Conservation (phyloP, 2,797 vertebrate genomes). For the Enteromius anoplus region DNA sequence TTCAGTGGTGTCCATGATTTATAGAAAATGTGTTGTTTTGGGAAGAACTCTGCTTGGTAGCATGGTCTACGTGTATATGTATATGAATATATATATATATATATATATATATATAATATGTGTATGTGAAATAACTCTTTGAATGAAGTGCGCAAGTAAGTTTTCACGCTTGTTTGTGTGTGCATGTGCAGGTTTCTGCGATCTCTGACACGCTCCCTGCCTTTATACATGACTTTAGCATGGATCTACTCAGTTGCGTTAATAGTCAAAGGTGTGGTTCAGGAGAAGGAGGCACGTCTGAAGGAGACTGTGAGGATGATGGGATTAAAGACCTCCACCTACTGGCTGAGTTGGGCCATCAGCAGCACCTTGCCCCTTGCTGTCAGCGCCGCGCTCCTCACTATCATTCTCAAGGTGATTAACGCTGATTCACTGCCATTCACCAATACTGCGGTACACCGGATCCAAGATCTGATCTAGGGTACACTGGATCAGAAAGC, state of each 20-base stretch:
- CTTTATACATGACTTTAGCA: conserved; percentile 93
- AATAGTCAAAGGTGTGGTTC: conserved; percentile 91
- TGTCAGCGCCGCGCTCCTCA: conserved; percentile 83
- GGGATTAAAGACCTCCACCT: conserved; percentile 86
- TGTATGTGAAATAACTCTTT: neutral
- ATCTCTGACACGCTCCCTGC: conserved; percentile 85
- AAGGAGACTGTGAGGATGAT: conserved; percentile 96
- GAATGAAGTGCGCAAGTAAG: neutral
- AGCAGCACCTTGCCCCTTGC: conserved; percentile 85
- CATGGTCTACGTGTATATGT: neutral
- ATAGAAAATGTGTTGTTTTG: neutral
- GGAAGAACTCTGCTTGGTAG: neutral
- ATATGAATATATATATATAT: neutral
- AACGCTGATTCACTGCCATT: conserved; percentile 65
- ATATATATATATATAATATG: neutral
- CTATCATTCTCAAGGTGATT: conserved; percentile 92
- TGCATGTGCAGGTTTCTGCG: conserved; percentile 84
- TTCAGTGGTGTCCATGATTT: neutral
- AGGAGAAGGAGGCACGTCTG: conserved; percentile 92
- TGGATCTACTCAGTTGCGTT: conserved; percentile 98
- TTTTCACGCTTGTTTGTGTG: conserved; percentile 1
- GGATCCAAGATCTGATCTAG: conserved; percentile 41
- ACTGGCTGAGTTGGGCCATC: conserved; percentile 96
- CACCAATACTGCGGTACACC: conserved; percentile 61
- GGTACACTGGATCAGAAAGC: conserved; percentile 17